A percentile compares a stretch with the other conserved stretches of the same genome.
Evolutionary conservation across 2,113 vertebrate species (phyloP).

Genomic region (Mesocricetus auratus): DNA sequence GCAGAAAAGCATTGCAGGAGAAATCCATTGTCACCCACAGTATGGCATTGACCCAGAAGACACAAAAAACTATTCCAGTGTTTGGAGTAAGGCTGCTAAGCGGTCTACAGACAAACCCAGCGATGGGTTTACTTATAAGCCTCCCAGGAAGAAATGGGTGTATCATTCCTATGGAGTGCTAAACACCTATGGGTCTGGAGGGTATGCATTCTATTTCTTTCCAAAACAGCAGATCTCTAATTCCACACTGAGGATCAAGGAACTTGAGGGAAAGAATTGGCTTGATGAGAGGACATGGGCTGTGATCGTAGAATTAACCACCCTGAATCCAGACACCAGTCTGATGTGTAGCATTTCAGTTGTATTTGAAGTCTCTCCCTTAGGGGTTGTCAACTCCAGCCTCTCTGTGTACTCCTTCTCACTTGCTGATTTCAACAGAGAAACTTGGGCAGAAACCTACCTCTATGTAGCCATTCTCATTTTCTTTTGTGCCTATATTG

Average conservation of each 20-base stretch:
- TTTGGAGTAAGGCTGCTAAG: conserved; percentile 72
- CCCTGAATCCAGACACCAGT: conserved; percentile 76
- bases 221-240: conserved; percentile 71
- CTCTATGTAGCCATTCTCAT: conserved; percentile 57
- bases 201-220: conserved; percentile 84
- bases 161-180: conserved; percentile 77
- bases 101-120: neutral
- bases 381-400: conserved; percentile 80
- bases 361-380: conserved; percentile 81
- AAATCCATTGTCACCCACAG: conserved; percentile 79
- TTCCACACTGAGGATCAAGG: conserved; percentile 76
- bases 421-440: conserved; percentile 69
- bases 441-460: conserved; percentile 37
- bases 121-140: conserved; percentile 79
- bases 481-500: conserved; percentile 73
- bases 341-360: conserved; percentile 84
- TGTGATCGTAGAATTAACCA: conserved; percentile 83
- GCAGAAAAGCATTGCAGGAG: conserved; percentile 18
- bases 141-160: conserved; percentile 56
- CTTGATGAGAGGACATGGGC: conserved; percentile 86
- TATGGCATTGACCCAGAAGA: conserved; percentile 76
- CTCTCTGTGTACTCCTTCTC: conserved; percentile 78
- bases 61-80: conserved; percentile 51
- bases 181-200: conserved; percentile 79
- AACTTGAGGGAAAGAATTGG: conserved; percentile 79